phyloP scores from a whole-genome alignment of 2,113 vertebrate genomes.

The Polypterus senegalus region DNA sequence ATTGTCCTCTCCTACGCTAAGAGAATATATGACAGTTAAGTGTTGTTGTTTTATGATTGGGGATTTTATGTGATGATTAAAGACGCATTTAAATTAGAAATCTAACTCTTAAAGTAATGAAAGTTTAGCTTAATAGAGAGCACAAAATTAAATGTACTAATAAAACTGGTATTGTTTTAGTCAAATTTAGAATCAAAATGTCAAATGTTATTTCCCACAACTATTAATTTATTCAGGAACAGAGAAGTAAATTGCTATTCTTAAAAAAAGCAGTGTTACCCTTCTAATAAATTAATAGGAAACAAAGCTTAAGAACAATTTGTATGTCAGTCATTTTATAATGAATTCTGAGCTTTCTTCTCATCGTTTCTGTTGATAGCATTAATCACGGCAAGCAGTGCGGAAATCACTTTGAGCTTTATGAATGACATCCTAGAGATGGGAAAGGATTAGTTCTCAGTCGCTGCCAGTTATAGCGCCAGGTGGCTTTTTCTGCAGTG shows the following conservation, averaged over 20 bases:
- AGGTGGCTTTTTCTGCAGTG: slow-evolving; percentile 85
- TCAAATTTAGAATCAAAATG: background rate
- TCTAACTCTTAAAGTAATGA: too few relatives aligned
- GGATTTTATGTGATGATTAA: too few relatives aligned
- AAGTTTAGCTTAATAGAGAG: too few relatives aligned
- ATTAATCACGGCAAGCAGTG: slow-evolving; percentile 87
- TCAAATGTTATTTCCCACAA: background rate
- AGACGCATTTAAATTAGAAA: too few relatives aligned
- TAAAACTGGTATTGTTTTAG: too few relatives aligned
- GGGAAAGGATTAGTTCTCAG: slow-evolving; percentile 90
- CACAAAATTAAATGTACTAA: too few relatives aligned
- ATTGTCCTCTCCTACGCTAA: too few relatives aligned
- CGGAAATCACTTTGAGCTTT: slow-evolving; percentile 78
- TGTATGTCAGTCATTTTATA: slow-evolving; percentile 34
- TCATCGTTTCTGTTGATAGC: slow-evolving; percentile 64
- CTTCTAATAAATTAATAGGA: slow-evolving; percentile 4
- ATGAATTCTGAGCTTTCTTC: slow-evolving; percentile 40
- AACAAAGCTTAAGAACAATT: slow-evolving; percentile 17
- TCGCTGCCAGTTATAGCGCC: slow-evolving; percentile 85
- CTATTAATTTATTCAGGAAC: background rate
- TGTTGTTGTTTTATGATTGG: too few relatives aligned
- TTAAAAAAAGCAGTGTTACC: background rate
- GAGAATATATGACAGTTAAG: too few relatives aligned
- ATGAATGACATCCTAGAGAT: slow-evolving; percentile 95
- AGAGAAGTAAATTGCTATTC: background rate